Conservation (phyloP, 2,113 vertebrate genomes). For the Leptocoma aspasia region DNA sequence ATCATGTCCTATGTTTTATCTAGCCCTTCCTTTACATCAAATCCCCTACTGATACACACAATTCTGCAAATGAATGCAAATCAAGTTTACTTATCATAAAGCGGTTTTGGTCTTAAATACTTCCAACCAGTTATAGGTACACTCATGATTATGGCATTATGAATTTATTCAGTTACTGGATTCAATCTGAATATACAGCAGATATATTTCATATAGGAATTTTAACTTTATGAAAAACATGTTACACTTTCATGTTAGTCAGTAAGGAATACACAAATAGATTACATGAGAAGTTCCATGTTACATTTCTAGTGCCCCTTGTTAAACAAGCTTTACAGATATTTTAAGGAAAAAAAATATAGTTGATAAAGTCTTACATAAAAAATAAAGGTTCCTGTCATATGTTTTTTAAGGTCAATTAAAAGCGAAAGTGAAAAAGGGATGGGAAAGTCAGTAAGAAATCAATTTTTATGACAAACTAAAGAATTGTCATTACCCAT, state of each 20-base stretch:
- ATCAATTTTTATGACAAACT: not conserved
- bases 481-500: not conserved
- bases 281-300: not conserved
- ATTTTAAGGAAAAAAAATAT: not conserved
- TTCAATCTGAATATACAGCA: not conserved
- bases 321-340: not conserved
- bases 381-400: not conserved
- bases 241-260: not conserved
- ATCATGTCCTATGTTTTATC: not conserved
- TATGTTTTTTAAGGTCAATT: not conserved
- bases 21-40: not conserved
- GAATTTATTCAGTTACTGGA: not conserved
- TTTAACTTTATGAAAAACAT: not conserved
- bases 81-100: not conserved
- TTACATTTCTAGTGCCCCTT: not conserved
- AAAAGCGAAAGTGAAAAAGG: not conserved
- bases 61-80: not conserved
- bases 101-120: not conserved
- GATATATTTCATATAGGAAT: not conserved
- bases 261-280: not conserved
- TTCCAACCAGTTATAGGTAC: not conserved
- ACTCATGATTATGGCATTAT: too few relatives aligned
- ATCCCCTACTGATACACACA: not conserved
- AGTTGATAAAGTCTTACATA: too few relatives aligned
- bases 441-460: not conserved